Base-by-base conservation (phyloP, 2,888 invertebrate genomes). In the Amphipoea lucens region DNA sequence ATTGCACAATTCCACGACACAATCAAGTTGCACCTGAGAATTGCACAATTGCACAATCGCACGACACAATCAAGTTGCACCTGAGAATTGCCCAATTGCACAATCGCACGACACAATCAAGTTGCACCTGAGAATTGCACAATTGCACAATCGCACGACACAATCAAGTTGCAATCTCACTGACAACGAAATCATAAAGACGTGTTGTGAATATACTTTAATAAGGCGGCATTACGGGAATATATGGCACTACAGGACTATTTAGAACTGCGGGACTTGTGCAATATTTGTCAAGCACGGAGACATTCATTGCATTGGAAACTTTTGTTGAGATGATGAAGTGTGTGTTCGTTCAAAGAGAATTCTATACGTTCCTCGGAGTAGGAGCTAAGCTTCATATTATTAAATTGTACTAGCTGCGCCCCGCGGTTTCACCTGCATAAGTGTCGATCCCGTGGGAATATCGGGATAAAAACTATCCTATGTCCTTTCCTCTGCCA, bases 261-360 rank as follows among this genome's bases (percentile, higher is more conserved):
- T 7, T 48, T 14, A 57, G 42, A 5, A 66, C 51, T 60, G 45
- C 36, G 73, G 62, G 42, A 68, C 54, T 71, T 62, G 54, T n/a
- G 77, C 68, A 85, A 48, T 70, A 77, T 83, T 83, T 86, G 57
- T 86, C 86, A 82, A 72, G 14, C 66, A 76, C n/a, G 20, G 29
- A 51, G 72, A 86, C 77, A 86, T 77, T 86, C 73, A 85, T 74
- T 77, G 70, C 82, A 73, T 82, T 71, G 86, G 40, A 82, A 81
- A 80, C 73, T 82, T 76, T 86, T 83, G 83, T 83, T 69, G 36
- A 57, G 36, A 86, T 82, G 83, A 85, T 79, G 76, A 79, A 83
- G 73, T 71, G 63, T 68, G 40, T 68, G 65, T 42, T 67, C 42
- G n/a, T 62, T 76, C 71, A 68, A 72, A 85, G 76, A 66, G 40